A percentile compares a stretch with the other conserved stretches of the same genome.
Conservation (phyloP, 2,888 invertebrate species). For the Melipona beecheii region DNA sequence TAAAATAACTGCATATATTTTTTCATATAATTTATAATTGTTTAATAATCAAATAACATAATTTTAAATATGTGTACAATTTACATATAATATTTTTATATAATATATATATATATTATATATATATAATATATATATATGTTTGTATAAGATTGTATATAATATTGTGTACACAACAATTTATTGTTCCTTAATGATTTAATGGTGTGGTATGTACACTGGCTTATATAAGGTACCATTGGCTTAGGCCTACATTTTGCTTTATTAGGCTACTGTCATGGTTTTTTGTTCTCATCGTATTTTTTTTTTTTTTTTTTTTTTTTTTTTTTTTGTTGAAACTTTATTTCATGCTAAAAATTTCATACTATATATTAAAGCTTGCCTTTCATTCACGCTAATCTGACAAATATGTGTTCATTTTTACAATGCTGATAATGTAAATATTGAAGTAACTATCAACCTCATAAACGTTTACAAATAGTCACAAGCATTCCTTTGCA, state of each 20-base stretch:
- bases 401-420: constrained; percentile 56
- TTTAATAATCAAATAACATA: constrained; percentile 77
- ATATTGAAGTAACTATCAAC: constrained; percentile 67
- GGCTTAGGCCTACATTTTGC: constrained; percentile 80
- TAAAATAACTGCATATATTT: constrained; percentile 67
- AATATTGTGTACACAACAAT: constrained; percentile 67
- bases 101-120: constrained; percentile 63
- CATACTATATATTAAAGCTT: constrained; percentile 65
- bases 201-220: constrained; percentile 81
- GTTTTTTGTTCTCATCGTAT: constrained; percentile 52
- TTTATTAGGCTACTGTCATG: constrained; percentile 79
- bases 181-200: constrained; percentile 74
- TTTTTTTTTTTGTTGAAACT: constrained; percentile 5
- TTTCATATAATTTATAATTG: constrained; percentile 58
- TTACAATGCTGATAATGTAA: constrained; percentile 63
- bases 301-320: background rate
- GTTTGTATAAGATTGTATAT: constrained; percentile 62
- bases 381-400: constrained; percentile 48
- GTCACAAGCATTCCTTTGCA: constrained; percentile 30
- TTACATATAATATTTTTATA: constrained; percentile 73
- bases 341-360: constrained; percentile 54
- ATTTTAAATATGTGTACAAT: constrained; percentile 75
- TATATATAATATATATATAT: constrained; percentile 54
- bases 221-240: constrained; percentile 79
- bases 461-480: constrained; percentile 28